Evolutionary conservation across 2,113 vertebrate species (phyloP), one percentile per base, ranked within the genome.

Genomic region (Cercocebus atys): DNA sequence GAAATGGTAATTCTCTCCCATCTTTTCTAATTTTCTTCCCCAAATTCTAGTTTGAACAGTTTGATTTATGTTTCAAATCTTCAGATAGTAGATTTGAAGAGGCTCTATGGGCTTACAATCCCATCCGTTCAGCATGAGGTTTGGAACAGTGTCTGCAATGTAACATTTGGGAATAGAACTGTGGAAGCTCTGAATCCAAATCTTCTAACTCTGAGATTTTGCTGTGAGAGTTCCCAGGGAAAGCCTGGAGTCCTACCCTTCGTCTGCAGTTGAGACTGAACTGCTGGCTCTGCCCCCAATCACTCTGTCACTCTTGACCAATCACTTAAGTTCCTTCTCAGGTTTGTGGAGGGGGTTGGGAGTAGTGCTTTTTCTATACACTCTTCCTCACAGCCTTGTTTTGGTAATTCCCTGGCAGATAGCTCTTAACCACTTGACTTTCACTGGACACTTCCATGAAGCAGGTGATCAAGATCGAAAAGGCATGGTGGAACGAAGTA

Each of bases 121-220:
- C 38, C 75, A 59, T 84, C n/a, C 2, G 1, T 73, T 76, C 59
- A 38, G 1, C 59, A 76, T 66, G 92, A 90, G 22, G 20, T 85
- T 75, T 94, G 92, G 68, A 95, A 73, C 66, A 11, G 27, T 50
- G 52, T 95, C 88, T 73, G 68, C 45, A 75, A 5, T 81, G 70
- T 50, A 38, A 80, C 87, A 78, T 95, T 96, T 97, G 97, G 76
- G 96, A 97, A 95, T 66, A 88, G 50, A 96, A 76, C n/a, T 81
- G 35, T 86, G 76, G 76, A 95, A 82, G 38, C 14, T 79, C 83
- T 52, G 68, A 88, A 85, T 96, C 91, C 40, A 91, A 40, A 78
- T 85, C 66, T 95, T 97, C 79, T 52, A 85, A 86, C 30, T 86
- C 78, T 88, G 82, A 70, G 95, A 43, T 45, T 93, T 96, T 55